Base-by-base conservation (phyloP, 2,888 invertebrate species). In the Antheraea yamamai region DNA sequence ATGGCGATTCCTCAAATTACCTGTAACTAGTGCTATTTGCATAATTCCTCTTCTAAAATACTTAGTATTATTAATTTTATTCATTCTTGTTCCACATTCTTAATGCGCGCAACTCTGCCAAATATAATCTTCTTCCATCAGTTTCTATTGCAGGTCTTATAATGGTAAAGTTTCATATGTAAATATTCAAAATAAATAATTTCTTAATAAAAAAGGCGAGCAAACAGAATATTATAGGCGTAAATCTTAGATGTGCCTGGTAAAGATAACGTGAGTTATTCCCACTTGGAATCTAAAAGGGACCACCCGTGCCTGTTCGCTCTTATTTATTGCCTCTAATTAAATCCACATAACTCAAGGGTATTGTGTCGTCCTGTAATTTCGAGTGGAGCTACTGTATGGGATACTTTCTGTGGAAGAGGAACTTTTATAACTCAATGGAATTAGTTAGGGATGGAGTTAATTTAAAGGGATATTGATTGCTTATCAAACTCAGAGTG, bases 291-390 rank as follows among this genome's bases (percentile, higher is more conserved):
- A 66, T 66, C 23, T 39, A 14, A 75, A 66, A 72, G 16, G 82
- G 92, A 92, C 92, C 93, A 92, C 93, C 92, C 93, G 90, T 81
- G 81, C 81, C 86, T 86, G 78, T 77, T 70, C 77, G 47, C 58
- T 76, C 82, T 91, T 90, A 92, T 93, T 94, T 94, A 93, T 93
- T 91, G 92, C 91, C 91, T 89, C 92, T 93, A 94, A 94, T 94
- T 94, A 94, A 93, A 91, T 90, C 91, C 89, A 89, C 92, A 92
- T 93, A 94, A 92, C 90, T 75, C 75, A 73, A 8, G 64, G 64
- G 64, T 51, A 73, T 30, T 58, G 55, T 73, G 73, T 35, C 55
- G 58, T 58, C 7, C 12, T 35, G 52, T 73, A 47, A 47, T 73
- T 55, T 55, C 20, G 26, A 58, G 4, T 58, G 55, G 30, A 58